phyloP scores from a whole-genome alignment of 2,113 vertebrate genomes.

The Sakesphorus luctuosus region DNA sequence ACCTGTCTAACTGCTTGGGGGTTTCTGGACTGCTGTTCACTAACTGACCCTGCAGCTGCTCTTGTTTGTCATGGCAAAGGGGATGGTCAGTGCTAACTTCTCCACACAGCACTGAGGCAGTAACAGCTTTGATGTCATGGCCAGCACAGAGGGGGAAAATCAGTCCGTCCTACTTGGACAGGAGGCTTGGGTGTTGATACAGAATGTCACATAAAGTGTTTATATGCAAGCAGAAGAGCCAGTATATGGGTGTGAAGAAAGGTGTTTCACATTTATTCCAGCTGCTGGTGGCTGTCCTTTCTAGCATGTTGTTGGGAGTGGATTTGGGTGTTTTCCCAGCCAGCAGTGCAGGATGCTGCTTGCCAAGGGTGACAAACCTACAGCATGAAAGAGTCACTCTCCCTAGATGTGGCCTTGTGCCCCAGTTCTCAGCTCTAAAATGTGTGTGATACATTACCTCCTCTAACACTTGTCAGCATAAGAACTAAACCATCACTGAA shows the following conservation, averaged over 20 bases:
- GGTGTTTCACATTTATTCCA: background rate
- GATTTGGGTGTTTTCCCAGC: background rate
- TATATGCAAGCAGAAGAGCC: rapidly evolving
- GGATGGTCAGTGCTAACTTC: background rate
- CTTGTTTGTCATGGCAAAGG: rapidly evolving
- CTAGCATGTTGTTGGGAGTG: rapidly evolving
- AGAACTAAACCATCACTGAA: background rate
- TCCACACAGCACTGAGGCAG: background rate
- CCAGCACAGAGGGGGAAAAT: background rate
- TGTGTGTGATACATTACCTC: background rate
- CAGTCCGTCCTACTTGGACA: background rate
- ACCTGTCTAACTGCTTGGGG: background rate
- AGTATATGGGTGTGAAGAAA: background rate
- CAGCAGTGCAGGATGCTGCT: background rate
- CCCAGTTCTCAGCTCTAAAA: background rate
- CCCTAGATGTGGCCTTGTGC: background rate
- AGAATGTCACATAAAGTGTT: background rate
- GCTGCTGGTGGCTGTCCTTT: background rate
- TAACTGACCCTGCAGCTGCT: background rate
- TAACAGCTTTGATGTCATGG: no score
- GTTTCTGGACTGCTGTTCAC: background rate
- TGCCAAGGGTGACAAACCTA: background rate
- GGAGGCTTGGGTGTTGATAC: background rate
- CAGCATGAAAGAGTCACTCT: background rate
- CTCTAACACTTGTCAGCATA: background rate